These are phyloP conservation scores for Thunnus albacares DNA, from an alignment of 2,797 vertebrate genomes.

Conservation along the genomic window DNA sequence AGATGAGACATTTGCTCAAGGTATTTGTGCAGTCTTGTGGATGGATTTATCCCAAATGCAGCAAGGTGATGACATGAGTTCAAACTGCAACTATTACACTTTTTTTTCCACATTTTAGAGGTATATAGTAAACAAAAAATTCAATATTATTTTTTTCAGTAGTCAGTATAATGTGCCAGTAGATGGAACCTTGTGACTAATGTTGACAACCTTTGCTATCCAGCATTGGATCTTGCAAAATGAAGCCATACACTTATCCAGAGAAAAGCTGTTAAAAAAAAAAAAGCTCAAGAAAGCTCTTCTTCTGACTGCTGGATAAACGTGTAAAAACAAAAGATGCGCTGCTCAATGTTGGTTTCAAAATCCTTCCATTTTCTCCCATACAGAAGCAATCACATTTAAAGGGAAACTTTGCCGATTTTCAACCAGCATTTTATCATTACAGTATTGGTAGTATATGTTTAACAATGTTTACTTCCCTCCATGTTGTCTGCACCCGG, in stretches of 20 bases:
- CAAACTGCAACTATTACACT: conserved; percentile 34
- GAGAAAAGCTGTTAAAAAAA: background rate
- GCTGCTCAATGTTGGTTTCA: background rate
- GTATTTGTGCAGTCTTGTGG: conserved; percentile 41
- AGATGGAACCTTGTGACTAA: conserved; percentile 2
- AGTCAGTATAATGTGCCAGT: background rate
- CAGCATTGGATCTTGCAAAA: conserved; percentile 24
- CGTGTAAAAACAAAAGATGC: background rate
- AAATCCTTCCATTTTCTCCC: background rate
- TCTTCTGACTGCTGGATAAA: conserved; percentile 11
- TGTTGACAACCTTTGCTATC: conserved; percentile 28
- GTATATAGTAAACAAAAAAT: conserved; percentile 22
- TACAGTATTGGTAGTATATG: too few species aligned
- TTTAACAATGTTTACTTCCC: too few species aligned
- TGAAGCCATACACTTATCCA: background rate
- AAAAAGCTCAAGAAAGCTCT: background rate
- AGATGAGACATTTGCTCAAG: conserved; percentile 47
- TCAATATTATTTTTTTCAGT: conserved; percentile 21
- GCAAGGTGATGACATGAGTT: conserved; percentile 38
- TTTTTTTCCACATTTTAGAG: conserved; percentile 33
- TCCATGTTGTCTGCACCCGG: too few species aligned
- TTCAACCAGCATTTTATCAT: too few species aligned
- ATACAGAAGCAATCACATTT: background rate
- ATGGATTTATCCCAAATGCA: conserved; percentile 51
- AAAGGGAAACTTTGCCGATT: background rate